phyloP scores from a whole-genome alignment of 2,113 vertebrate species.

The Mohoua ochrocephala region DNA sequence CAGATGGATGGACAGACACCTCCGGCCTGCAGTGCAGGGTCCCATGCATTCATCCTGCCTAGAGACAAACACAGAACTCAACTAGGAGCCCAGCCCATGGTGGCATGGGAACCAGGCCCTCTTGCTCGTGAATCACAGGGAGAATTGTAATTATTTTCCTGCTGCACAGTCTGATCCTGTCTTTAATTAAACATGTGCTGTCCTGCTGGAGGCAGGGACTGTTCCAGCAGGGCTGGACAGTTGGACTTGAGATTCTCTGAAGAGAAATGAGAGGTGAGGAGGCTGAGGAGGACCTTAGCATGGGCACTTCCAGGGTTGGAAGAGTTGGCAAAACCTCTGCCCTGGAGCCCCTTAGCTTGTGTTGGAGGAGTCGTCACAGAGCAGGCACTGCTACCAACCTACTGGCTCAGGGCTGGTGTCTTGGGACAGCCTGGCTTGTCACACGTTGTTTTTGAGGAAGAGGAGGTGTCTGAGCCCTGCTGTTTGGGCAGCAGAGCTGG shows the following conservation, averaged over 20 bases:
- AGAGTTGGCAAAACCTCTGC: neutral
- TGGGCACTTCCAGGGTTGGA: neutral
- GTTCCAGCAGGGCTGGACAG: neutral
- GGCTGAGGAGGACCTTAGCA: neutral
- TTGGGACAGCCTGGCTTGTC: neutral
- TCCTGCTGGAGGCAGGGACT: neutral
- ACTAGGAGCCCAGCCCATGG: neutral
- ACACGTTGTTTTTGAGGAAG: neutral
- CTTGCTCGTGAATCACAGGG: neutral
- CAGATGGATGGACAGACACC: neutral
- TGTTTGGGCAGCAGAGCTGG: neutral
- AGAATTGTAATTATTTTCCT: neutral
- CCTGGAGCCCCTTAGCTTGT: neutral
- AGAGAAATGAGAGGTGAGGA: neutral
- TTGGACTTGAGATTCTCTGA: neutral
- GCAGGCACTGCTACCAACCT: neutral
- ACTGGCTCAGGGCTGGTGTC: neutral
- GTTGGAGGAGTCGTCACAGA: neutral
- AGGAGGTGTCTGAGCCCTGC: neutral
- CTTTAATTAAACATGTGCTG: neutral
- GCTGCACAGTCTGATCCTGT: neutral
- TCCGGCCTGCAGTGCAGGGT: neutral
- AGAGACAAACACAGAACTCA: neutral
- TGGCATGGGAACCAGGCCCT: neutral
- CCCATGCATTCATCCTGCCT: rapidly evolving